These are phyloP conservation scores for Gordius sp. DNA, from an alignment of 2,888 invertebrate species.

Conservation along the genomic window DNA sequence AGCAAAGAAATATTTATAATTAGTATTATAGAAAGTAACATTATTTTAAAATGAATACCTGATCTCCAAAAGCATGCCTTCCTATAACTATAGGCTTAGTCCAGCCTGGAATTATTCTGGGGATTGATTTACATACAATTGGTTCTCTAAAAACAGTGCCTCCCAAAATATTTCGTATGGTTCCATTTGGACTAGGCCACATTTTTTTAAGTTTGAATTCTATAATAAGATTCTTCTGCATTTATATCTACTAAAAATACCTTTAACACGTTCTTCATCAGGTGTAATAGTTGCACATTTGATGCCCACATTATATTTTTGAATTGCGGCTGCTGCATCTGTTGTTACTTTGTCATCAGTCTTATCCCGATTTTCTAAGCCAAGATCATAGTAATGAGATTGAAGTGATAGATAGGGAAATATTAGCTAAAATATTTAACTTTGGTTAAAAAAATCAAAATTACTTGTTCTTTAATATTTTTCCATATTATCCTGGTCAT, in stretches of 20 bases:
- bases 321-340: conserved; percentile 80
- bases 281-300: conserved; percentile 95
- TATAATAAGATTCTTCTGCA: conserved; percentile 22
- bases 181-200: conserved; percentile 37
- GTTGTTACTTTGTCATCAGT: conserved; percentile 81
- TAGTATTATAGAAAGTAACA: too few relatives aligned
- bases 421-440: conserved; percentile 37
- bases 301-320: conserved; percentile 87
- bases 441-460: not conserved
- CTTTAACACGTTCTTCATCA: conserved; percentile 71
- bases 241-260: conserved; percentile 24
- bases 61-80: conserved; percentile 64
- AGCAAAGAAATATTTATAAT: too few relatives aligned
- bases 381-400: conserved; percentile 67
- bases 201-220: conserved; percentile 36
- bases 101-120: conserved; percentile 77
- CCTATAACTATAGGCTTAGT: conserved; percentile 86
- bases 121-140: conserved; percentile 46
- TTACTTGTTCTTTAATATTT: conserved; percentile 14
- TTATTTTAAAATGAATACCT: conserved; percentile 29
- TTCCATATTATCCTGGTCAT: conserved; percentile 29
- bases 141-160: conserved; percentile 36
- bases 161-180: conserved; percentile 34
- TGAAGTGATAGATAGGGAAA: conserved; percentile 81
- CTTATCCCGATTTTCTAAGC: conserved; percentile 71